phyloP scores from a whole-genome alignment of 2,113 vertebrate genomes.

The Stomatorhinus ivindoensis region DNA sequence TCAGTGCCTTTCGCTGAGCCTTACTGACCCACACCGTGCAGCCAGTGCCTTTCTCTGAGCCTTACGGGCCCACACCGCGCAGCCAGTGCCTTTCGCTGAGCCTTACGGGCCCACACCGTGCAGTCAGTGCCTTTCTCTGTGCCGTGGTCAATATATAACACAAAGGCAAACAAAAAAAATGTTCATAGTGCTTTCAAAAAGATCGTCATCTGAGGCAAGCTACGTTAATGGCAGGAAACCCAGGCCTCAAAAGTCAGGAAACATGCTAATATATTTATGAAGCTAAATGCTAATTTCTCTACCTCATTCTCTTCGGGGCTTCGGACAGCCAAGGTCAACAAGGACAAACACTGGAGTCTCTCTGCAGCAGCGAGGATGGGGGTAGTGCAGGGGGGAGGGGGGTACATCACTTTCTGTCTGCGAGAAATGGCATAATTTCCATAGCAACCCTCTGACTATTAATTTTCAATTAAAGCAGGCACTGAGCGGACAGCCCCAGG shows the following conservation, averaged over 20 bases:
- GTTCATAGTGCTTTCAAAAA: neutral
- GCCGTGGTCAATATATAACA: neutral
- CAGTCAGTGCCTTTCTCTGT: neutral
- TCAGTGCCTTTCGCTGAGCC: neutral
- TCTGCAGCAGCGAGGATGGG: conserved; percentile 66
- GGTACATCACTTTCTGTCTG: conserved; percentile 70
- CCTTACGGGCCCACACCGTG: too few relatives aligned
- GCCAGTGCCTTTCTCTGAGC: neutral
- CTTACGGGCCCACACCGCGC: neutral
- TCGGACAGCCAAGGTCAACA: conserved; percentile 97
- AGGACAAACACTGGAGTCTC: conserved; percentile 96
- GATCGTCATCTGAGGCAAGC: neutral
- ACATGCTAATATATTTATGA: conserved; percentile 15
- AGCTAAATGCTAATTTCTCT: conserved; percentile 56
- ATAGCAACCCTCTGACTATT: conserved; percentile 86
- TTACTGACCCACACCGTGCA: too few relatives aligned
- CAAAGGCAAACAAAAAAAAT: neutral
- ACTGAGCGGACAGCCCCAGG: conserved; percentile 79
- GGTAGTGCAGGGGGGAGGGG: conserved; percentile 43
- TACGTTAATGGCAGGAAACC: neutral
- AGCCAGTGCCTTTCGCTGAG: neutral
- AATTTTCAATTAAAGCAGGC: conserved; percentile 95
- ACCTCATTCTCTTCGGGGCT: conserved; percentile 79
- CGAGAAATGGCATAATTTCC: conserved; percentile 79
- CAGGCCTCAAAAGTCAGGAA: too few relatives aligned